Conservation (phyloP, 2,797 vertebrate species). For the Aeoliscus strigatus region DNA sequence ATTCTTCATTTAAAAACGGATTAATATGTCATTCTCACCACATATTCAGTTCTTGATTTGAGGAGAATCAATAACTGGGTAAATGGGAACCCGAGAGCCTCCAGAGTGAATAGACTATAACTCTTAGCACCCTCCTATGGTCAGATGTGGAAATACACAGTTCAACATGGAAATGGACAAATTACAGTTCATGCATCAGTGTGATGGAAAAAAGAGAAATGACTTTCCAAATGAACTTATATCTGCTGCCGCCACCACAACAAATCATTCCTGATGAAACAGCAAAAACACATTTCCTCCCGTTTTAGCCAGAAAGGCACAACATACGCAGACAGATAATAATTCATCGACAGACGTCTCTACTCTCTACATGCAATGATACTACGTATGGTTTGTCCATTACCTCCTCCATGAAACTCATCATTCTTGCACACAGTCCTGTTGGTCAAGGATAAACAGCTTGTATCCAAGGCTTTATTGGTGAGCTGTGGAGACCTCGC, state of each 20-base stretch:
- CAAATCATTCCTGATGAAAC: constrained; percentile 25
- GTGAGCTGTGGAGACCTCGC: constrained; percentile 37
- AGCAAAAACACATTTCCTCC: constrained; percentile 22
- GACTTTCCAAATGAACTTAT: too few species aligned
- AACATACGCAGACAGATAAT: constrained; percentile 24
- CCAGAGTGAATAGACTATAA: too few species aligned
- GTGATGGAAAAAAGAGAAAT: constrained; percentile 13
- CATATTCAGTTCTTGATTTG: too few species aligned
- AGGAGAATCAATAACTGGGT: too few species aligned
- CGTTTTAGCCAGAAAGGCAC: constrained; percentile 28
- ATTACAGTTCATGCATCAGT: too few species aligned
- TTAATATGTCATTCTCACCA: too few species aligned
- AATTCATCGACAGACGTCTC: constrained; percentile 34
- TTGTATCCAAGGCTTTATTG: constrained; percentile 50
- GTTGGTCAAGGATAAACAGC: constrained; percentile 32
- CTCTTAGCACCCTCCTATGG: constrained; percentile 23
- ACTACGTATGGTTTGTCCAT: constrained; percentile 42
- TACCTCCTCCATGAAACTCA: constrained; percentile 49
- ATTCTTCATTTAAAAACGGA: too few species aligned
- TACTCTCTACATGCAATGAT: constrained; percentile 39
- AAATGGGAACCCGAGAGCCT: too few species aligned
- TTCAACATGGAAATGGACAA: neutral
- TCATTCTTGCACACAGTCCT: constrained; percentile 28
- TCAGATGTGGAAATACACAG: constrained; percentile 9
- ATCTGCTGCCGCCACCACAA: neutral